These are phyloP conservation scores for Maniola hyperantus DNA, from an alignment of 2,888 invertebrate genomes.

Conservation along the genomic window DNA sequence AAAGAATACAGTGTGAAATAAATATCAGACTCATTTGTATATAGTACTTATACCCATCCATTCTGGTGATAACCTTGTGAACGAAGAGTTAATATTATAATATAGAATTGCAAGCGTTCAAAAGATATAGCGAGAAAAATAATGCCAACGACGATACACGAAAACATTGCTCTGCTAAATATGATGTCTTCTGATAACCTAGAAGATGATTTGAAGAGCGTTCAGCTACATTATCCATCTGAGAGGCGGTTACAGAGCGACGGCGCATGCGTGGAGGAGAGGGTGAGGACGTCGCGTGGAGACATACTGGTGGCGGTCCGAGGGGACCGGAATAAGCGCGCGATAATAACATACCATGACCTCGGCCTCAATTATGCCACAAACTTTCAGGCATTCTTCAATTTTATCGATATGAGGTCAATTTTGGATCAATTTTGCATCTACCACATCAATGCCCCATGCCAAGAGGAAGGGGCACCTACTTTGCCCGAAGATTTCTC, in stretches of 20 bases:
- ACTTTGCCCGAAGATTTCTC: constrained; percentile 93
- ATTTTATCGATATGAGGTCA: constrained; percentile 94
- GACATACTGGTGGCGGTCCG: constrained; percentile 96
- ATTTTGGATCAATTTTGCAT: constrained; percentile 97
- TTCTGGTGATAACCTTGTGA: constrained; percentile 12
- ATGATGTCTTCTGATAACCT: constrained; percentile 88
- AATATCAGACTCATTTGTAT: neutral
- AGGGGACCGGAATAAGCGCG: constrained; percentile 95
- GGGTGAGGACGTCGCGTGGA: constrained; percentile 96
- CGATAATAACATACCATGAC: constrained; percentile 99
- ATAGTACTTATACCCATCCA: neutral
- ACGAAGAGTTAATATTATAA: neutral
- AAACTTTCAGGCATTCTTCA: constrained; percentile 97
- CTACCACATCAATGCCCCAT: constrained; percentile 99
- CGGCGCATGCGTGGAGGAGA: constrained; percentile 84
- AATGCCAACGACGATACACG: constrained; percentile 72
- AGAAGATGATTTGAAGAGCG: constrained; percentile 96
- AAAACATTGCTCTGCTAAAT: constrained; percentile 84
- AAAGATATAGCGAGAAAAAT: constrained; percentile 43
- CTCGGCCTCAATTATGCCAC: constrained; percentile 98
- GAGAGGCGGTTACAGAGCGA: constrained; percentile 83
- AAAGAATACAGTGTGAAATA: constrained; percentile 50
- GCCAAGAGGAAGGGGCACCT: constrained; percentile 97
- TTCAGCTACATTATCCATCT: constrained; percentile 93
- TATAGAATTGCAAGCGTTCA: constrained; percentile 20